Evolutionary conservation across 2,888 invertebrate genomes (phyloP).

Genomic region (Linyphia triangularis): DNA sequence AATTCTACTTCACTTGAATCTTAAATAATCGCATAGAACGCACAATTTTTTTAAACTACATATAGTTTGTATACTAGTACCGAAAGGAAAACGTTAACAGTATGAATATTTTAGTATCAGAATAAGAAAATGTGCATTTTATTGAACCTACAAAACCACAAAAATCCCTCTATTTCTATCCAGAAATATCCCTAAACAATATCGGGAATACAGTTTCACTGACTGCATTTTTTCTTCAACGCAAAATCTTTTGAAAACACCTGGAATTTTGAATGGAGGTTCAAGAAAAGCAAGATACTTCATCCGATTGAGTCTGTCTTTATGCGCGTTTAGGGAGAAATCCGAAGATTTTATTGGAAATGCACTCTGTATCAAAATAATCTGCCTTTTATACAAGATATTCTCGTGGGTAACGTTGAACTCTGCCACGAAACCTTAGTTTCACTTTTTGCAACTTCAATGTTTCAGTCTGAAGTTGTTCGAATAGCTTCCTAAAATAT

Average conservation of each 20-base stretch:
- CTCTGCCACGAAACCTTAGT: neutral
- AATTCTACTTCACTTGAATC: no score
- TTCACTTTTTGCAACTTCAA: no score
- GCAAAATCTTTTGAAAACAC: neutral
- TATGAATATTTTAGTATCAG: no score
- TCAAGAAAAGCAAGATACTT: neutral
- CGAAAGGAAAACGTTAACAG: no score
- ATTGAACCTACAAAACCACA: neutral
- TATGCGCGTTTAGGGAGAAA: conserved; percentile 47
- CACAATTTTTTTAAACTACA: no score
- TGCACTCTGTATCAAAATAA: conserved; percentile 31
- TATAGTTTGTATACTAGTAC: no score
- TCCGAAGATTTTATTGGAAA: conserved; percentile 7
- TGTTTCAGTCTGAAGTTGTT: no score
- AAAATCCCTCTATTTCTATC: neutral
- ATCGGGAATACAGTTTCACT: neutral
- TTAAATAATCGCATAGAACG: no score
- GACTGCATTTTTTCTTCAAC: neutral
- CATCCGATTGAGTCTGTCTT: conserved; percentile 3
- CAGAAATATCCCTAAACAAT: neutral
- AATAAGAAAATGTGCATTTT: neutral
- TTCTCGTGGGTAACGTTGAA: conserved; percentile 31
- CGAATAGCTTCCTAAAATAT: no score
- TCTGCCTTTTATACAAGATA: neutral
- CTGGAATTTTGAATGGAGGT: neutral